These are phyloP conservation scores for Polypedilum pembai DNA, from an alignment of 1,140 invertebrate genomes.

Conservation along the genomic window DNA sequence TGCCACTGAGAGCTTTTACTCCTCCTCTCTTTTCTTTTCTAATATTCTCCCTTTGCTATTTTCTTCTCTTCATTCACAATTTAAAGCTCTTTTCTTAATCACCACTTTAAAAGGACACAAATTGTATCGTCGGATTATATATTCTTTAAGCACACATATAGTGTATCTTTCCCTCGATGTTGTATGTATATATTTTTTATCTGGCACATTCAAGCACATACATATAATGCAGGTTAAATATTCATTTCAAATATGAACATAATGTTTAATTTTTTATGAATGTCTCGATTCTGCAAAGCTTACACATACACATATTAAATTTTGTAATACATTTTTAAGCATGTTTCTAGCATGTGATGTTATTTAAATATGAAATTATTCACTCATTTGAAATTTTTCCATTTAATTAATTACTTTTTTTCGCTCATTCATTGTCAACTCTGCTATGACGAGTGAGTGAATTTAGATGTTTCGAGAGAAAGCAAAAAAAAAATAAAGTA, in stretches of 20 bases:
- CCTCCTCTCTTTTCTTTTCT: neutral
- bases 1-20: neutral
- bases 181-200: neutral
- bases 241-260: constrained; percentile 8
- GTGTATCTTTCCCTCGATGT: neutral
- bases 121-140: neutral
- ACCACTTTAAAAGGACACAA: constrained; percentile 5
- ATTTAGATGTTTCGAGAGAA: neutral
- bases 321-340: neutral
- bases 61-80: too few species aligned
- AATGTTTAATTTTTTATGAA: constrained; percentile 5
- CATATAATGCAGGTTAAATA: neutral
- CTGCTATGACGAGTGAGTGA: too few species aligned
- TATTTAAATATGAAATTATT: too few species aligned
- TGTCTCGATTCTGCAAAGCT: constrained; percentile 16
- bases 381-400: too few species aligned
- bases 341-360: neutral
- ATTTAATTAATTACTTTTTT: too few species aligned
- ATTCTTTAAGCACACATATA: constrained; percentile 10
- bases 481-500: neutral
- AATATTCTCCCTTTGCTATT: too few species aligned
- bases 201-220: too few species aligned
- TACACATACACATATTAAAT: neutral
- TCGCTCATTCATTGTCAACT: too few species aligned
- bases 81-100: neutral